Percentiles rank a stretch among this genome's conserved stretches.
Evolutionary conservation across 2,797 vertebrate genomes (phyloP).

Genomic region (Aselliscus stoliczkanus): DNA sequence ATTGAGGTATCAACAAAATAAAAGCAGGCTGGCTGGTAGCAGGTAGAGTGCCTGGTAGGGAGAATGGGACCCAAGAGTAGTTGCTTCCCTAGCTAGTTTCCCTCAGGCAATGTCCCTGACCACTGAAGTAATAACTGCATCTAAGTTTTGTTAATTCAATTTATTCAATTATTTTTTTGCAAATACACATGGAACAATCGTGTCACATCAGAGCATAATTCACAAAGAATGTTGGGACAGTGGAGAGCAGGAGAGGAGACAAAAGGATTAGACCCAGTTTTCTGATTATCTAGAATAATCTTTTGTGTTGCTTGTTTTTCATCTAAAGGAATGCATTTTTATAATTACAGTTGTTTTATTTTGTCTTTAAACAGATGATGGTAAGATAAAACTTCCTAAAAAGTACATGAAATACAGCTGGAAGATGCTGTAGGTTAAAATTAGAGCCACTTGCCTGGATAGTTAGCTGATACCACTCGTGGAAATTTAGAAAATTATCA

Average conservation of each 20-base stretch:
- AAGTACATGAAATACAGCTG: neutral
- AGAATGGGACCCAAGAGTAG: neutral
- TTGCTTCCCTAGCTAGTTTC: neutral
- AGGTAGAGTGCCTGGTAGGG: fast-evolving
- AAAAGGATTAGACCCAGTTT: neutral
- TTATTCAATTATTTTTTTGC: neutral
- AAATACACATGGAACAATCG: neutral
- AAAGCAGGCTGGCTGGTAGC: fast-evolving
- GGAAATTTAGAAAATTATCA: neutral
- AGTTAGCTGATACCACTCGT: neutral
- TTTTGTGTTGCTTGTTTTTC: neutral
- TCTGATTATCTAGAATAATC: neutral
- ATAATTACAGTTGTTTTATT: neutral
- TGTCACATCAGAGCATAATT: neutral
- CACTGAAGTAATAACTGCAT: fast-evolving
- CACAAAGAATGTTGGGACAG: neutral
- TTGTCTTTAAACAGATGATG: neutral
- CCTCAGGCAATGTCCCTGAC: neutral
- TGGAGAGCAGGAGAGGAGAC: neutral
- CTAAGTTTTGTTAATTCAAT: neutral
- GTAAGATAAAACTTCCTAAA: neutral
- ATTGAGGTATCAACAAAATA: neutral
- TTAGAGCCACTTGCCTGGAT: neutral
- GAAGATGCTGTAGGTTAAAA: neutral
- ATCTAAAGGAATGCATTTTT: neutral